A percentile compares a stretch with the other conserved stretches of the same genome.
These are phyloP conservation scores for Myodes glareolus DNA, from an alignment of 2,113 vertebrate species.

Conservation along the genomic window DNA sequence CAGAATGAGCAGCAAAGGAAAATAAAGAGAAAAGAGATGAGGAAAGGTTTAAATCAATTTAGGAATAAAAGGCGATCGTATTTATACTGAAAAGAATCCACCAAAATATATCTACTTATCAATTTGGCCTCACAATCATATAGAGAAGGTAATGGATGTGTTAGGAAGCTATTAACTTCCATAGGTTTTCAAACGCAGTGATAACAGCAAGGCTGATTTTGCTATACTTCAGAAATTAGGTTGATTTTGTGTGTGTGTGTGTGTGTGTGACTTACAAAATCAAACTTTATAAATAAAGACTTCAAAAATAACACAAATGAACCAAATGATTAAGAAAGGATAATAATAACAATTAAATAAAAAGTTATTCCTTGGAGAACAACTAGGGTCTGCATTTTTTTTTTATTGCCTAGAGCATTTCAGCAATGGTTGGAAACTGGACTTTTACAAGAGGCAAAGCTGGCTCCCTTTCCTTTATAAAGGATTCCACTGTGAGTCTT, in stretches of 20 bases:
- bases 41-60: conserved; percentile 40
- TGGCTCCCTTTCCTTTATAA: background rate
- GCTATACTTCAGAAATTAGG: conserved; percentile 52
- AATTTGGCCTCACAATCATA: conserved; percentile 21
- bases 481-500: conserved; percentile 11
- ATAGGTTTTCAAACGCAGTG: conserved; percentile 52
- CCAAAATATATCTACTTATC: conserved; percentile 48
- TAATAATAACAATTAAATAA: conserved; percentile 35
- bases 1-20: conserved; percentile 59
- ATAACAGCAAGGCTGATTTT: conserved; percentile 58
- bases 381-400: background rate
- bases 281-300: conserved; percentile 53
- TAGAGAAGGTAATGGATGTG: conserved; percentile 30
- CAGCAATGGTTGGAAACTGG: background rate
- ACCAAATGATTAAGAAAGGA: conserved; percentile 31
- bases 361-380: conserved; percentile 31
- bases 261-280: conserved; percentile 9
- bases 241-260: background rate
- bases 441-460: conserved; percentile 10
- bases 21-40: conserved; percentile 49
- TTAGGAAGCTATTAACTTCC: conserved; percentile 45
- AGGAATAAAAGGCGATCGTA: conserved; percentile 58
- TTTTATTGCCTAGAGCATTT: background rate
- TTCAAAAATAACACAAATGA: conserved; percentile 29
- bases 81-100: conserved; percentile 37